phyloP scores from a whole-genome alignment of 2,888 invertebrate genomes.

The Plebejus argus region DNA sequence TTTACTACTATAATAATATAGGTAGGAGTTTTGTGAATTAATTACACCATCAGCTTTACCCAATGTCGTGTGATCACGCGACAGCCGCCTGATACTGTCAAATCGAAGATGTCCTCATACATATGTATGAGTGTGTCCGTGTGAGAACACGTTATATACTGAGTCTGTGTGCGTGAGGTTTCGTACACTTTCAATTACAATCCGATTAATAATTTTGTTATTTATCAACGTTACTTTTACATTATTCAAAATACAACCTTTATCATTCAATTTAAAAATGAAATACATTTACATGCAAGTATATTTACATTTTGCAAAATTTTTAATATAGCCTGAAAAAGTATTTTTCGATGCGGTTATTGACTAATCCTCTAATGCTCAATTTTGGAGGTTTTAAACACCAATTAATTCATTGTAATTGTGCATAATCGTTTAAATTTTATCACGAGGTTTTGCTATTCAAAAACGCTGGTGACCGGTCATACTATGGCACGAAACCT shows the following conservation, averaged over 20 bases:
- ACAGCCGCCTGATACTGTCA: conserved; percentile 12
- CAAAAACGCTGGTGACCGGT: neutral
- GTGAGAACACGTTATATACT: conserved; percentile 19
- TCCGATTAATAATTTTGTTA: conserved; percentile 5
- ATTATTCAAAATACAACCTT: conserved; percentile 1
- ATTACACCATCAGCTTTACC: neutral
- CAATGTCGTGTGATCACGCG: neutral
- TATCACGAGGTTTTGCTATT: too few relatives aligned
- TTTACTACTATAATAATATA: neutral
- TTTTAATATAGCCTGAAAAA: neutral
- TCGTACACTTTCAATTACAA: conserved; percentile 1
- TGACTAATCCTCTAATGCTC: too few relatives aligned
- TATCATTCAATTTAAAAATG: neutral
- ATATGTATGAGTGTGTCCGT: neutral
- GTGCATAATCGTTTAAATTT: neutral
- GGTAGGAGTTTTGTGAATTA: neutral
- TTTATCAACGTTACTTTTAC: neutral
- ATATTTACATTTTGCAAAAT: neutral
- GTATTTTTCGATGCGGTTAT: neutral
- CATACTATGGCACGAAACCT: neutral
- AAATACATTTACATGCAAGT: neutral
- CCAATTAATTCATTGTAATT: neutral
- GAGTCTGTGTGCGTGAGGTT: neutral
- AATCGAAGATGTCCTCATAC: conserved; percentile 27
- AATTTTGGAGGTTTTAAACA: neutral